Evolutionary conservation across 1,140 invertebrate species (phyloP), one percentile per base, ranked within the genome.

Genomic region (Calliopsis andreniformis): DNA sequence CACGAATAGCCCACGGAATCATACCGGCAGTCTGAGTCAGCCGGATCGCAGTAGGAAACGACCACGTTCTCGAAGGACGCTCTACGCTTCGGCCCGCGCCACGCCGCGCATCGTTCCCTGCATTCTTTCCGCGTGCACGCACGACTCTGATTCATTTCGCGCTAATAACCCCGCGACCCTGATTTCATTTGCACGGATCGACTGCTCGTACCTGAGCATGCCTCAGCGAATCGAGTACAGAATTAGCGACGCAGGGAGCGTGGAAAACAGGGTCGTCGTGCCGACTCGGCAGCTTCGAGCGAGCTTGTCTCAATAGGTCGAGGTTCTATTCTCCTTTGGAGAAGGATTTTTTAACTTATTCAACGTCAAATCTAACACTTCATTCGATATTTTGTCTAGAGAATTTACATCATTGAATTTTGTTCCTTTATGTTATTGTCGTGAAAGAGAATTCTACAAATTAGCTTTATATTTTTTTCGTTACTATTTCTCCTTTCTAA

Each of bases 1-100:
- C 73, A 84, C 84, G 84, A 86, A 86, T 86, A 86, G 76, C 84
- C 55, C 35, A 64, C 72, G 70, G 84, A 86, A 86, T 86, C 81
- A 86, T 83, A 43, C 62, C 81, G 76, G 73, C 55, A 32, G 75
- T 71, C 76, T 86, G 85, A 86, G 76, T 86, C 84, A 86, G 76
- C 81, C 42, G 78, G 66, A 78, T 73, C 71, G 77, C 76, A 79
- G 82, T 84, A 85, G 82, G 79, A 86, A 84, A 84, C 72, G 66
- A 53, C 85, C 68, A 78, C 70, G 73, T 79, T 81, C 79, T 82
- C 84, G 85, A 86, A 86, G 85, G 85, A 86, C 85, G 85, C 47
- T 8, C 23, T 20, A 53, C 58, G 28, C 43, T 43, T 72, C 47
- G 39, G n/a, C 49, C 53, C 70, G 35, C 35, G 10, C 10, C 35